Percentiles rank a stretch among this genome's conserved stretches.
Evolutionary conservation across 2,888 invertebrate species (phyloP).

Genomic region (Melanargia galathea): DNA sequence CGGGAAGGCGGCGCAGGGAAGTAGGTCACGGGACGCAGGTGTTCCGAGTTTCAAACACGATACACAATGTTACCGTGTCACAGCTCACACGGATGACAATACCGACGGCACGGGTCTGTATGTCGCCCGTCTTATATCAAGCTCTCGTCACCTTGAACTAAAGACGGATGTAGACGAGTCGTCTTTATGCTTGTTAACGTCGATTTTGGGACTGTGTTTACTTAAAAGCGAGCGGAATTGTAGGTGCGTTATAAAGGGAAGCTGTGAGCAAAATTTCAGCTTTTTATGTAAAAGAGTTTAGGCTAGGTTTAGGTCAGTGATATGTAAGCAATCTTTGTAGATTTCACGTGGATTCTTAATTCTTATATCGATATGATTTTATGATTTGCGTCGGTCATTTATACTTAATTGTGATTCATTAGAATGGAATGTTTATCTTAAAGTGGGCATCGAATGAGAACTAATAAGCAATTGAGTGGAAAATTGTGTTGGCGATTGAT

Average conservation of each 20-base stretch:
- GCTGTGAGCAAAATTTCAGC: no score
- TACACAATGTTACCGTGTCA: background rate
- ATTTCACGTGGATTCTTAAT: background rate
- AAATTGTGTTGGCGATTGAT: slow-evolving; percentile 35
- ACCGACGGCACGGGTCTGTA: background rate
- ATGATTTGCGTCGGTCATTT: background rate
- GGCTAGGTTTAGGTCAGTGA: no score
- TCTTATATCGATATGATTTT: background rate
- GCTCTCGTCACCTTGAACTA: slow-evolving; percentile 31
- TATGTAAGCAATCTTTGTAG: background rate
- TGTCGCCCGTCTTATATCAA: slow-evolving; percentile 2
- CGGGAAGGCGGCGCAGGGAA: slow-evolving; percentile 21
- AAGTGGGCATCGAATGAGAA: slow-evolving; percentile 22
- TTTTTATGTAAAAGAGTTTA: no score
- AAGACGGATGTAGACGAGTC: slow-evolving; percentile 23
- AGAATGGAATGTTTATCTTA: slow-evolving; percentile 5
- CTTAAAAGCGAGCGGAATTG: background rate
- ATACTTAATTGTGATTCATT: background rate
- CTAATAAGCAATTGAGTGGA: slow-evolving; percentile 35
- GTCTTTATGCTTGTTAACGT: slow-evolving; percentile 17
- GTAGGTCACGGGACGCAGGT: slow-evolving; percentile 32
- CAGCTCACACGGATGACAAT: slow-evolving; percentile 4
- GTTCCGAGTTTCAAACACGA: background rate
- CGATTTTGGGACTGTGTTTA: slow-evolving; percentile 7
- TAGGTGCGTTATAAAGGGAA: no score